A percentile compares a stretch with the other conserved stretches of the same genome.
Conservation (phyloP, 1,140 invertebrate species). For the Grapholita molesta region DNA sequence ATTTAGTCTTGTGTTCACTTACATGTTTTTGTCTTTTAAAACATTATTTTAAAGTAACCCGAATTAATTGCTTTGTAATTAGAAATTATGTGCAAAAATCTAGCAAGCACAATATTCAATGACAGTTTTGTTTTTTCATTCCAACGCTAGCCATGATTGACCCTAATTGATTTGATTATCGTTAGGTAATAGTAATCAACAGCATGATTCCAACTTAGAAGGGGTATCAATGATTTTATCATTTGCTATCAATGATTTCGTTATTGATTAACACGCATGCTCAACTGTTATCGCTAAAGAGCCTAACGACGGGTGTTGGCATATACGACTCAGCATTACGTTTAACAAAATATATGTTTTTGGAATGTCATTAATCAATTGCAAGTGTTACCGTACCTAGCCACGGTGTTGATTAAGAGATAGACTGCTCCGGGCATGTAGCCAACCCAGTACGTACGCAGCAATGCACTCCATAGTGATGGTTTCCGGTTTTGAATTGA, state of each 20-base stretch:
- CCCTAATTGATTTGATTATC: not conserved
- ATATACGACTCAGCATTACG: too few relatives aligned
- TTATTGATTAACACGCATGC: not conserved
- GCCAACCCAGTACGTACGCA: slow-evolving; percentile 64
- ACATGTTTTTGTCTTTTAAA: too few relatives aligned
- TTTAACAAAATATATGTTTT: too few relatives aligned
- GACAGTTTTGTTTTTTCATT: too few relatives aligned
- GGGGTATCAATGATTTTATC: not conserved
- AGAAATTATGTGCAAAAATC: too few relatives aligned
- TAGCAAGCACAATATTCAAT: too few relatives aligned
- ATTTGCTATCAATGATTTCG: too few relatives aligned
- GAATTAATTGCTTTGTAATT: too few relatives aligned
- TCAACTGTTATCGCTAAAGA: not conserved
- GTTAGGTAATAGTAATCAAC: not conserved
- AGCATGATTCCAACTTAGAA: not conserved
- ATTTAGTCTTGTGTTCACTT: too few relatives aligned
- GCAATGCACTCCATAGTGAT: slow-evolving; percentile 67
- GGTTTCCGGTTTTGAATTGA: slow-evolving; percentile 49
- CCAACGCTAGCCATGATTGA: not conserved
- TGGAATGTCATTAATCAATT: too few relatives aligned
- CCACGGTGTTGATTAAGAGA: slow-evolving; percentile 33
- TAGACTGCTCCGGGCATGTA: slow-evolving; percentile 65
- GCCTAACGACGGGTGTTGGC: too few relatives aligned
- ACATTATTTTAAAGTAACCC: too few relatives aligned
- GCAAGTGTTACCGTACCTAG: slow-evolving; percentile 34